A percentile compares a stretch with the other conserved stretches of the same genome.
Conservation (phyloP, 2,113 vertebrate genomes). For the mouse (Mus musculus) region GRCm39 chr3:56070501-56071000, state of each 20-base stretch:
- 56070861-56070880: background rate
- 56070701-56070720: background rate
- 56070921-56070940: background rate
- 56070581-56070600: too few relatives aligned
- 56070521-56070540: background rate
- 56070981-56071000: too few relatives aligned
- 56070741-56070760: background rate
- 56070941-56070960: too few relatives aligned
- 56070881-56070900: background rate
- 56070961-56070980: too few relatives aligned
- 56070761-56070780: slow-evolving; percentile 13
- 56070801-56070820: background rate
- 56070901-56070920: background rate
- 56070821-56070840: background rate
- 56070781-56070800: background rate
- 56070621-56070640: too few relatives aligned
- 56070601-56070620: too few relatives aligned
- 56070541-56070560: background rate
- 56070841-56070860: background rate
- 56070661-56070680: too few relatives aligned
- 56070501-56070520: slow-evolving; percentile 46
- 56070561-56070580: too few relatives aligned
- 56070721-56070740: slow-evolving; percentile 32
- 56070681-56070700: too few relatives aligned
- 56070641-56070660: too few relatives aligned